Evolutionary conservation across 2,888 invertebrate species (phyloP).

Genomic region (Capitulum mitella): DNA sequence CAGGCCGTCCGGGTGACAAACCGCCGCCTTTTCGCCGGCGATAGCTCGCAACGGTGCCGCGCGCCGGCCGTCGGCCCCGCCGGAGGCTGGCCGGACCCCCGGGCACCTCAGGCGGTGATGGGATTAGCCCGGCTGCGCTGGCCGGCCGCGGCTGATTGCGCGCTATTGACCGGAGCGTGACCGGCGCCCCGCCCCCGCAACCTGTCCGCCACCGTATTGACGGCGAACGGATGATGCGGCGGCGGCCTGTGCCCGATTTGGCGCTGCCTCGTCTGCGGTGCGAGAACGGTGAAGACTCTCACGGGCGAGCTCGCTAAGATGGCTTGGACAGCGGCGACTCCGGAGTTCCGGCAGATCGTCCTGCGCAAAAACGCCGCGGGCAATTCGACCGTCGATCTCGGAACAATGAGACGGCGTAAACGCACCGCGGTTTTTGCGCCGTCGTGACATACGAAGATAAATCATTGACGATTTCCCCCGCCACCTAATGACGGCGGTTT

Average conservation of each 20-base stretch:
- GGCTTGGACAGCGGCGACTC: neutral
- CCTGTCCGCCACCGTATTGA: neutral
- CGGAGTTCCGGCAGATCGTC: neutral
- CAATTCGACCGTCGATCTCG: neutral
- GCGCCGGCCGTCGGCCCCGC: no score
- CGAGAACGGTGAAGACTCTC: no score
- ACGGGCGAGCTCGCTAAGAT: no score
- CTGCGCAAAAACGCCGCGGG: neutral
- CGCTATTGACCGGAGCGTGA: neutral
- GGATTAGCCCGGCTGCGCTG: neutral
- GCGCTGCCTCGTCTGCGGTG: no score
- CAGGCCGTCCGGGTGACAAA: neutral
- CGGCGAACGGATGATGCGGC: neutral
- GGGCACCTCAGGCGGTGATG: neutral
- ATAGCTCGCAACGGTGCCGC: no score
- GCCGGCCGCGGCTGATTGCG: neutral
- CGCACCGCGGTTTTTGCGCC: neutral
- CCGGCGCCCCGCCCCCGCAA: neutral
- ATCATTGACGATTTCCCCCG: neutral
- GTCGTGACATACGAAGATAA: neutral
- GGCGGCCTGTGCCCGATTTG: no score
- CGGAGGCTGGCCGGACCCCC: no score
- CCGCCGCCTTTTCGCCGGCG: neutral
- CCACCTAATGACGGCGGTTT: neutral
- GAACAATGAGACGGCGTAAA: neutral